These are phyloP conservation scores for Lomographa bimaculata DNA, from an alignment of 2,888 invertebrate genomes.

Conservation along the genomic window DNA sequence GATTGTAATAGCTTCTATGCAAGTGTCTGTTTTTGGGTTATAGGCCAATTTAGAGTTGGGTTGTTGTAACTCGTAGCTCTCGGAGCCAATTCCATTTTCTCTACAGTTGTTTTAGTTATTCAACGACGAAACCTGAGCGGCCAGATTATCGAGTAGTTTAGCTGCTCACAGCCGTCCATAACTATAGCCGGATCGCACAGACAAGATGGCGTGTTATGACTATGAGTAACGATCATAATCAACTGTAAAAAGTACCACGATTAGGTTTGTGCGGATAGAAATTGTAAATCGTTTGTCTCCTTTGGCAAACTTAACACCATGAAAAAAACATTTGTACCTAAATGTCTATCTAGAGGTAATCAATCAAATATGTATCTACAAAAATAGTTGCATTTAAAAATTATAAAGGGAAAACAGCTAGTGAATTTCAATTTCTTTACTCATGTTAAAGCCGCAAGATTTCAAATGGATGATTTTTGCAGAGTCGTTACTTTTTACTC, in stretches of 20 bases:
- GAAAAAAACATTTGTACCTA: conserved; percentile 75
- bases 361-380: conserved; percentile 79
- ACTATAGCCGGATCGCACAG: conserved; percentile 19
- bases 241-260: conserved; percentile 46
- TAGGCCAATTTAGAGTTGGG: too few species aligned
- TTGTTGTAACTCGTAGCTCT: too few species aligned
- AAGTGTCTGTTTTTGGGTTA: conserved; percentile 1
- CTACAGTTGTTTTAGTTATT: conserved; percentile 25
- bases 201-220: conserved; percentile 34
- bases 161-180: conserved; percentile 3
- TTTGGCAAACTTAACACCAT: conserved; percentile 72
- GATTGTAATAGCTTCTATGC: background rate
- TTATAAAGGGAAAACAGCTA: conserved; percentile 58
- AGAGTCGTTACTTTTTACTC: too few species aligned
- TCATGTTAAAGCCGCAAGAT: conserved; percentile 47
- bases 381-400: conserved; percentile 81
- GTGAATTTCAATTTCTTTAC: too few species aligned
- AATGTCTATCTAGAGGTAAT: conserved; percentile 78
- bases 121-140: conserved; percentile 42
- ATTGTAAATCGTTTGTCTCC: conserved; percentile 57
- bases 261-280: conserved; percentile 63
- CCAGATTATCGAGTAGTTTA: conserved; percentile 15
- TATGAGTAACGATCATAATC: conserved; percentile 34
- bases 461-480: conserved; percentile 55
- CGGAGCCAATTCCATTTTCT: conserved; percentile 40